Evolutionary conservation across 2,797 vertebrate genomes (phyloP).

Genomic region (Catostomus latipinnis): DNA sequence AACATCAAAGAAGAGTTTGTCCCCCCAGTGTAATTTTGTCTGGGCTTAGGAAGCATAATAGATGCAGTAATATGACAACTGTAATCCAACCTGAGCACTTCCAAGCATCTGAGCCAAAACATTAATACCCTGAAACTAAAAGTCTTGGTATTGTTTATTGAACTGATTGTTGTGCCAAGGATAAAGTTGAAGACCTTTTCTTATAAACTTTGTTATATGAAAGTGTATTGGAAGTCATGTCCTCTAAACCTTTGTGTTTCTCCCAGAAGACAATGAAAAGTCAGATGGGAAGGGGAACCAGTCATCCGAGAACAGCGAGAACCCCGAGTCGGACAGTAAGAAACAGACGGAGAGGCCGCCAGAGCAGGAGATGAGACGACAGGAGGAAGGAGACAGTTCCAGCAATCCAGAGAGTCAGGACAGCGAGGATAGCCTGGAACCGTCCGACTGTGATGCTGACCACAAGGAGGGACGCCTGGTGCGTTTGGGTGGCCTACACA

Average conservation of each 20-base stretch:
- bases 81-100: neutral
- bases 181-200: neutral
- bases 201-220: neutral
- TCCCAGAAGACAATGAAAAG: constrained; percentile 91
- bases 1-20: neutral
- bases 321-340: constrained; percentile 87
- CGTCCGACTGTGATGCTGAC: constrained; percentile 89
- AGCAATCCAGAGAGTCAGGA: constrained; percentile 97
- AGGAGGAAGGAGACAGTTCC: constrained; percentile 94
- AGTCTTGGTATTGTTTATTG: neutral
- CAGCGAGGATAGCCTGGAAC: constrained; percentile 94
- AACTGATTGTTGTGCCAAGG: neutral
- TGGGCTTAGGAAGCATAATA: neutral
- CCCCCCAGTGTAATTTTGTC: neutral
- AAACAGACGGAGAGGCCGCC: constrained; percentile 87
- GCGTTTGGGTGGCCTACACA: constrained; percentile 90
- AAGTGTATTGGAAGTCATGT: neutral
- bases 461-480: constrained; percentile 85
- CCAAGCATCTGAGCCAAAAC: neutral
- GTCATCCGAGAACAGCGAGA: constrained; percentile 91
- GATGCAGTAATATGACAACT: neutral
- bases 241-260: constrained; percentile 49
- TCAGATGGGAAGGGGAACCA: constrained; percentile 91
- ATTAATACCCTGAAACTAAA: neutral
- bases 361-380: constrained; percentile 91